Evolutionary conservation across 2,113 vertebrate species (phyloP).

Genomic region (Myxocyprinus asiaticus): DNA sequence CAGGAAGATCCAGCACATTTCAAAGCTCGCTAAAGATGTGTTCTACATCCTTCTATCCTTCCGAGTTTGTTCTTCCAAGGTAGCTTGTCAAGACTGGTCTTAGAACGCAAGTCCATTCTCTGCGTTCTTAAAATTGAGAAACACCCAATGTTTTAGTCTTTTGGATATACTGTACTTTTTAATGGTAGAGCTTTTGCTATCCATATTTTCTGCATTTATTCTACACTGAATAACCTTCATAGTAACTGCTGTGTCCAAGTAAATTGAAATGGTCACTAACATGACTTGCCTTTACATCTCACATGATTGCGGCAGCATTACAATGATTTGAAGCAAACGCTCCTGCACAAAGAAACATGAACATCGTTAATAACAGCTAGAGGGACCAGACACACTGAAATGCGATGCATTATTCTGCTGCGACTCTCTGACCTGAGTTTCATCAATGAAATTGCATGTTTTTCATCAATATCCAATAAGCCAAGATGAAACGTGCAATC

Average conservation of each 20-base stretch:
- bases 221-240: neutral
- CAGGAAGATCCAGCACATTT: too few relatives aligned
- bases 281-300: neutral
- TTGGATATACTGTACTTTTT: too few relatives aligned
- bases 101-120: too few relatives aligned
- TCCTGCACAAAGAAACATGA: neutral
- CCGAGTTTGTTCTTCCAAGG: too few relatives aligned
- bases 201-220: neutral
- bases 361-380: constrained; percentile 37
- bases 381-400: constrained; percentile 19
- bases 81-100: too few relatives aligned
- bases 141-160: too few relatives aligned
- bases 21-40: too few relatives aligned
- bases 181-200: neutral
- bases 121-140: too few relatives aligned
- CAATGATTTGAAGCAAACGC: neutral
- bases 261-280: neutral
- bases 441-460: constrained; percentile 40
- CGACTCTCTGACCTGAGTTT: constrained; percentile 39
- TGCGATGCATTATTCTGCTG: constrained; percentile 7
- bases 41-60: too few relatives aligned
- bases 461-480: constrained; percentile 51
- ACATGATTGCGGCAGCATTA: too few relatives aligned
- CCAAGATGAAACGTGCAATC: constrained; percentile 24
- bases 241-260: neutral